phyloP scores from a whole-genome alignment of 92 coral and sea anemone genomes.

The Zoanthus gigantus region DNA sequence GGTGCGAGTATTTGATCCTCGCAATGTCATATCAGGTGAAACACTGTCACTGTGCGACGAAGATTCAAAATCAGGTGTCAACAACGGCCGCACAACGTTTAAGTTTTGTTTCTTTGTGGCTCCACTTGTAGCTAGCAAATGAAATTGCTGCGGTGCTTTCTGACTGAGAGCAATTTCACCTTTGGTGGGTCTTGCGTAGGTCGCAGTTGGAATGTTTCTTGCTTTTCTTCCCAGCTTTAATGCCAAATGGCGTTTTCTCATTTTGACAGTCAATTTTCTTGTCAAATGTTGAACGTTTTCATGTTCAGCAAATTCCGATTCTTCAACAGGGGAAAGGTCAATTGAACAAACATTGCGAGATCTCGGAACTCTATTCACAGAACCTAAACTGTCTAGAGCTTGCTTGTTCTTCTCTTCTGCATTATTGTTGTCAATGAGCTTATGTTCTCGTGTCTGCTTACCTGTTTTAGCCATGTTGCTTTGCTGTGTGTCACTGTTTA shows the following conservation, averaged over 20 bases:
- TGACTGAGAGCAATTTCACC: conserved; percentile 76
- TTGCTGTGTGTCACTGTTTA: neutral
- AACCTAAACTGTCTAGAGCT: neutral
- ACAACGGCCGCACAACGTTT: neutral
- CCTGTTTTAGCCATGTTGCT: neutral
- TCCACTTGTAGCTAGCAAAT: neutral
- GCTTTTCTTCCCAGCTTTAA: conserved; percentile 17
- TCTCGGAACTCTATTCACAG: neutral
- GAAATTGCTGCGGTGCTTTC: conserved; percentile 61
- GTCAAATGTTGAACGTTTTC: conserved; percentile 46
- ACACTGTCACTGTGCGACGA: neutral
- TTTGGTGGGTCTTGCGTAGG: conserved; percentile 79
- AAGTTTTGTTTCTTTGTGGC: neutral
- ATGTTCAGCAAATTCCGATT: neutral
- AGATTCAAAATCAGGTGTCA: conserved; percentile 4
- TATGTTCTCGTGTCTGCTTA: neutral
- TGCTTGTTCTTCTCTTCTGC: neutral
- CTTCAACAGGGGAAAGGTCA: conserved; percentile 20
- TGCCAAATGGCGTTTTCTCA: conserved; percentile 53
- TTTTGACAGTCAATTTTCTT: conserved; percentile 62
- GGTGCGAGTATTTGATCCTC: conserved; percentile 33
- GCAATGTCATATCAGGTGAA: conserved; percentile 14
- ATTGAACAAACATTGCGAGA: neutral
- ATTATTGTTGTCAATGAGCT: neutral
- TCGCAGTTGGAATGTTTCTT: conserved; percentile 58